These are phyloP conservation scores for Aricia artaxerxes DNA, from an alignment of 2,888 invertebrate genomes.

Conservation along the genomic window DNA sequence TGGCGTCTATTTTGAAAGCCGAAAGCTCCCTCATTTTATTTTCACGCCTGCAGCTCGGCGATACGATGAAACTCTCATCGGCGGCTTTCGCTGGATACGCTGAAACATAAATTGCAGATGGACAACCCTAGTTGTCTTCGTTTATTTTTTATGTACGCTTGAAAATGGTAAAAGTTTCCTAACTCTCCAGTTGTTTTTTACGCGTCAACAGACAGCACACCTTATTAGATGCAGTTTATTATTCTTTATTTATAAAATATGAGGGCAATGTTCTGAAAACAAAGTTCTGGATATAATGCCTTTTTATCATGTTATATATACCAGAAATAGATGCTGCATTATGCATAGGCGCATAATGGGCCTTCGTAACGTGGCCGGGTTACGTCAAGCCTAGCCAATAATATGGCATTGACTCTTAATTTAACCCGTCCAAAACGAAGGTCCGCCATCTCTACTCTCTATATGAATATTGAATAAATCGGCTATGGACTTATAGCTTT, in stretches of 20 bases:
- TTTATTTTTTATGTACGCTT: constrained; percentile 5
- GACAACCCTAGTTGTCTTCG: constrained; percentile 31
- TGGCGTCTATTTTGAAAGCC: constrained; percentile 55
- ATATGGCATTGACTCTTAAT: too few species aligned
- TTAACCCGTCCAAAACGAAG: too few species aligned
- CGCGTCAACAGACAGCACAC: too few species aligned
- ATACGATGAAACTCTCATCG: constrained; percentile 76
- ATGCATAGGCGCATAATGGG: background rate
- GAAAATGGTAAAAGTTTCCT: background rate
- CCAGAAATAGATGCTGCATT: background rate
- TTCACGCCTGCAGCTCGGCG: constrained; percentile 73
- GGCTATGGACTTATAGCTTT: too few species aligned
- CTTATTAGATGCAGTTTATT: too few species aligned
- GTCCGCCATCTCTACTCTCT: too few species aligned
- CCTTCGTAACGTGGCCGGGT: too few species aligned
- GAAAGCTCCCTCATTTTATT: constrained; percentile 65
- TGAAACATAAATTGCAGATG: constrained; percentile 60
- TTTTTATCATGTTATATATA: background rate
- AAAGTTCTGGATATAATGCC: too few species aligned
- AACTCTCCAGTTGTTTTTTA: background rate
- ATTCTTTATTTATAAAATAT: too few species aligned
- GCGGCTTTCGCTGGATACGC: constrained; percentile 65
- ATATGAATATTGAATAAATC: too few species aligned
- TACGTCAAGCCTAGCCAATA: too few species aligned
- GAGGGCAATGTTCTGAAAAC: too few species aligned